Evolutionary conservation across 2,888 invertebrate genomes (phyloP).

Genomic region (Napeogenes inachia): DNA sequence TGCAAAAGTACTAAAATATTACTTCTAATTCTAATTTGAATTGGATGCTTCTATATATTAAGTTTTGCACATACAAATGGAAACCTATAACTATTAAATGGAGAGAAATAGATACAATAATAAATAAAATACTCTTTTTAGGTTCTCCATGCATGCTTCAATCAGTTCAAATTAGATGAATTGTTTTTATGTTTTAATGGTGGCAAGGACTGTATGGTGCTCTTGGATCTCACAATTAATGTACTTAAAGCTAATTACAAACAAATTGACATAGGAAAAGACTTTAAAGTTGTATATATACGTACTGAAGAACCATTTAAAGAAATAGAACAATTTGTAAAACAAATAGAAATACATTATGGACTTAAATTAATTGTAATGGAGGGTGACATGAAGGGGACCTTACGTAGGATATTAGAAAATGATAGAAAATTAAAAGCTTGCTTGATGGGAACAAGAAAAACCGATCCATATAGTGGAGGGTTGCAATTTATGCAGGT

Average conservation of each 20-base stretch:
- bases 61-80: too few species aligned
- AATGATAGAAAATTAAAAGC: conserved; percentile 82
- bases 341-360: conserved; percentile 82
- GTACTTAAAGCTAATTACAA: conserved; percentile 49
- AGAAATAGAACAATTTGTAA: conserved; percentile 91
- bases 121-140: conserved; percentile 48
- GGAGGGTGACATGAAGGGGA: conserved; percentile 83
- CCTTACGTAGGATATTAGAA: conserved; percentile 80
- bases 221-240: conserved; percentile 77
- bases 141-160: conserved; percentile 79
- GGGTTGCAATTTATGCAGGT: conserved; percentile 84
- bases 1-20: too few species aligned
- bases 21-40: too few species aligned
- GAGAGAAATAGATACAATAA: not conserved
- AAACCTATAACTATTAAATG: not conserved
- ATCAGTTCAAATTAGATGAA: conserved; percentile 82
- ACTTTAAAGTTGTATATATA: conserved; percentile 87
- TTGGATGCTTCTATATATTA: too few species aligned
- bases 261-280: conserved; percentile 52
- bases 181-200: conserved; percentile 97
- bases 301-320: conserved; percentile 87
- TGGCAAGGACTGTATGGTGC: conserved; percentile 98
- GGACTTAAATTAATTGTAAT: conserved; percentile 83
- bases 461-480: conserved; percentile 89
- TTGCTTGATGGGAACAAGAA: conserved; percentile 93